These are phyloP conservation scores for Drosophila littoralis DNA, from an alignment of 1,140 invertebrate species.

Conservation along the genomic window DNA sequence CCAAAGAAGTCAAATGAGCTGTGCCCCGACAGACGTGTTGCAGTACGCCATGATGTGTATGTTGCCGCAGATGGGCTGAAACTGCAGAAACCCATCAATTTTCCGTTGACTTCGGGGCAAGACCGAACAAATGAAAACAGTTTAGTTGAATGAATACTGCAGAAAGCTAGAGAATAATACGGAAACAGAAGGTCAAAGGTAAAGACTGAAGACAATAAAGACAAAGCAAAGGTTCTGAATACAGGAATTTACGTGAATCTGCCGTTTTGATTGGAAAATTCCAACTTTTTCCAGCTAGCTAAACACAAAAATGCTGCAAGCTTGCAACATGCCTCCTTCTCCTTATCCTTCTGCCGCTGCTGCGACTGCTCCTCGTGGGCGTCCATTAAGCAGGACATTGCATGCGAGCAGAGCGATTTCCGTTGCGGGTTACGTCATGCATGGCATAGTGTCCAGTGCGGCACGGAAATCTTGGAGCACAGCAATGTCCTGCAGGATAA, in stretches of 20 bases:
- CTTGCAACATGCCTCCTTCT: background rate
- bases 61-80: conserved; percentile 9
- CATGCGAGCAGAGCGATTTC: conserved; percentile 66
- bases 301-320: conserved; percentile 4
- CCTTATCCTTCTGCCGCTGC: background rate
- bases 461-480: conserved; percentile 60
- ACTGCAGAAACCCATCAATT: background rate
- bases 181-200: background rate
- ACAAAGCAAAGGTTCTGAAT: background rate
- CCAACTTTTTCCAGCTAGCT: background rate
- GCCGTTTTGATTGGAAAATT: conserved; percentile 7
- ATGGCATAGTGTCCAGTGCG: conserved; percentile 40
- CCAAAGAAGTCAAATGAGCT: background rate
- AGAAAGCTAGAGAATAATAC: too few relatives aligned
- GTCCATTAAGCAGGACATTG: conserved; percentile 56
- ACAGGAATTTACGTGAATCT: background rate
- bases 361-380: conserved; percentile 17
- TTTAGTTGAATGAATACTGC: too few relatives aligned
- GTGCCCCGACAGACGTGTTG: background rate
- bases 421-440: conserved; percentile 75
- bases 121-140: too few relatives aligned
- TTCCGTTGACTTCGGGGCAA: background rate
- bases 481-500: conserved; percentile 55
- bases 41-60: conserved; percentile 1
- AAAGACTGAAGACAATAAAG: background rate